Percentiles rank a stretch among this genome's conserved stretches.
Evolutionary conservation across 2,113 vertebrate genomes (phyloP).

Genomic region (Ailurus styani): DNA sequence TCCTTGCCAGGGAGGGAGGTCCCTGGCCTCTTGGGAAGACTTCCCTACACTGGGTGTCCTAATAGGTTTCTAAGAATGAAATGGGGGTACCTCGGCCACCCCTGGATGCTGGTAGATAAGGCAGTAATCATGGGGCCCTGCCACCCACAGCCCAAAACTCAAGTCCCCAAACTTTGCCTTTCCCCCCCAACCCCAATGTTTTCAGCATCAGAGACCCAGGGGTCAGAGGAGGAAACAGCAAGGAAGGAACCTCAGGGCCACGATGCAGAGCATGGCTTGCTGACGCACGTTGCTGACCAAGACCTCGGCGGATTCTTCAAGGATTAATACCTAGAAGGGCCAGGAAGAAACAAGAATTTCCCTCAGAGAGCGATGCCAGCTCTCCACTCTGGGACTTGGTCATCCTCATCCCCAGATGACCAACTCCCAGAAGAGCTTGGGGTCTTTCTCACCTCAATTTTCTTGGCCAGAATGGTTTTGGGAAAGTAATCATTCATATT

Average conservation of each 20-base stretch:
- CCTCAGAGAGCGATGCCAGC: not conserved
- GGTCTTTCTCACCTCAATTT: constrained; percentile 56
- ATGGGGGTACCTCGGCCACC: too few species aligned
- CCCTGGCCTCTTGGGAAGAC: rapidly evolving
- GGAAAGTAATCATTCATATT: constrained; percentile 27
- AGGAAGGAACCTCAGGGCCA: constrained; percentile 57
- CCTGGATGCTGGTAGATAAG: not conserved
- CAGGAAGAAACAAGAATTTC: not conserved
- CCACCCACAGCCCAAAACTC: not conserved
- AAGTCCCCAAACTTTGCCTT: not conserved
- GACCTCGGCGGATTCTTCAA: not conserved
- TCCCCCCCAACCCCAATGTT: not conserved
- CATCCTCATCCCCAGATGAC: not conserved
- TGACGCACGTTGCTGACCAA: constrained; percentile 27
- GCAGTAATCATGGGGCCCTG: too few species aligned
- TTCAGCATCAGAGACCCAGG: not conserved
- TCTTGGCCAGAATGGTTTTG: constrained; percentile 37
- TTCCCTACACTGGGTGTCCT: not conserved
- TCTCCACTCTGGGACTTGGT: rapidly evolving
- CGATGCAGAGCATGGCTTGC: constrained; percentile 59
- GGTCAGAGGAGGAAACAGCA: rapidly evolving
- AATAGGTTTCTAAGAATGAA: not conserved
- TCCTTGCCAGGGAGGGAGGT: not conserved
- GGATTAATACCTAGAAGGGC: constrained; percentile 44
- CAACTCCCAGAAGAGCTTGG: not conserved